Base-by-base conservation (phyloP, 2,113 vertebrate genomes). In the Carassius carassius region DNA sequence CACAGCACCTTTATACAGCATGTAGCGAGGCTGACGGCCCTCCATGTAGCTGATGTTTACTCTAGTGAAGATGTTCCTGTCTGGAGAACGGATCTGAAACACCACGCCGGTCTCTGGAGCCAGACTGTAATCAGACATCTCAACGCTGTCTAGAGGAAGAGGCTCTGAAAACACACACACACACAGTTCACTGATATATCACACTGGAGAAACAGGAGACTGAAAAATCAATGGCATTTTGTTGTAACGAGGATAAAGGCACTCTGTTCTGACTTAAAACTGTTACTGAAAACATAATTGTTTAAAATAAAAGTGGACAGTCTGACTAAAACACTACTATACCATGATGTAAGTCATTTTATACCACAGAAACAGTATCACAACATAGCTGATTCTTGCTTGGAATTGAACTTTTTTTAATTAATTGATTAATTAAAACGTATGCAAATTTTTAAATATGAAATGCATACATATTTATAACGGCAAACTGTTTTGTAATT, bases 11-110 rank as follows among this genome's bases (percentile, higher is more conserved):
- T 97, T 99, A 75, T 99, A 99, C 10, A 99, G 92, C 94, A 99
- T 96, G 0, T 94, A 96, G 37, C 96, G 89, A 60, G 91, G 95
- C 70, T 97, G 95, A 21, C 78, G 92, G 10, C 96, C 96, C 92
- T 99, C 97, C n/a, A 93, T 95, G 76, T 95, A 99, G 93, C 97
- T 98, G 93, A 99, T 98, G 92, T 99, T 99, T 25, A 99, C 97
- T 86, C 98, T 92, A 83, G 96, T 98, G 90, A 98, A 99, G 87
- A 97, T 92, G 77, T 96, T 99, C 80, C 97, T 96, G 77, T 95
- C 93, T 0, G 96, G 97, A 84, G 96, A 95, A 60, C 96, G 94
- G 83, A 99, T 96, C 89, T 98, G 94, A 90, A 99, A 99, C 65
- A 99, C 88, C 13, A 99, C 97, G 73, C 96, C 97, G 41, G 96